Conservation (phyloP, 2,888 invertebrate species). For the Phaonia tiefii region DNA sequence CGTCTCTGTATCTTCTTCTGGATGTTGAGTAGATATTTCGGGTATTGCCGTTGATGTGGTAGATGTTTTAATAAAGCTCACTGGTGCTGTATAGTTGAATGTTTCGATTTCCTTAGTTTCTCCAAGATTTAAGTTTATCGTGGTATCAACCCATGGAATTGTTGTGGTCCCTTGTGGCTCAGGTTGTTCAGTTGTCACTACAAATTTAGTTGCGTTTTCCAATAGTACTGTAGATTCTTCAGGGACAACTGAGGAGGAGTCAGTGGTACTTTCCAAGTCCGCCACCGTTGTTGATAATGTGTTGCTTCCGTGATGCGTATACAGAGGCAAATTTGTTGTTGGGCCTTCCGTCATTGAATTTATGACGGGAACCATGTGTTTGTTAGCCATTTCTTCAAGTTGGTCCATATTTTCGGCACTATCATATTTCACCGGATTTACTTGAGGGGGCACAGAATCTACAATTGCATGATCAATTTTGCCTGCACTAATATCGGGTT, state of each 20-base stretch:
- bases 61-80: too few relatives aligned
- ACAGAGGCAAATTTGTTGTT: constrained; percentile 65
- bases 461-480: not conserved
- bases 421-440: constrained; percentile 69
- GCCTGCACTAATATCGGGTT: constrained; percentile 29
- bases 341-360: not conserved
- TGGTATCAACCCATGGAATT: constrained; percentile 52
- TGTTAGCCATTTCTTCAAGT: constrained; percentile 68
- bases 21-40: too few relatives aligned
- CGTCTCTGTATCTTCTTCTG: constrained; percentile 27
- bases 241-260: constrained; percentile 49
- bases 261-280: constrained; percentile 68
- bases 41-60: too few relatives aligned
- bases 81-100: too few relatives aligned
- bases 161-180: constrained; percentile 68
- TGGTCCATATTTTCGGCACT: constrained; percentile 68
- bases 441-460: not conserved
- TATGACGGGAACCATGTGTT: constrained; percentile 64
- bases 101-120: not conserved
- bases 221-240: constrained; percentile 66
- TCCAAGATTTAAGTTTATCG: not conserved
- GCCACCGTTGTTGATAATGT: constrained; percentile 70
- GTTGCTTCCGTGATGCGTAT: constrained; percentile 69
- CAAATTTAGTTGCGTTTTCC: constrained; percentile 69
- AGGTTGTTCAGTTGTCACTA: constrained; percentile 72